Evolutionary conservation across 2,797 vertebrate genomes (phyloP).

Genomic region (Peromyscus attwateri): DNA sequence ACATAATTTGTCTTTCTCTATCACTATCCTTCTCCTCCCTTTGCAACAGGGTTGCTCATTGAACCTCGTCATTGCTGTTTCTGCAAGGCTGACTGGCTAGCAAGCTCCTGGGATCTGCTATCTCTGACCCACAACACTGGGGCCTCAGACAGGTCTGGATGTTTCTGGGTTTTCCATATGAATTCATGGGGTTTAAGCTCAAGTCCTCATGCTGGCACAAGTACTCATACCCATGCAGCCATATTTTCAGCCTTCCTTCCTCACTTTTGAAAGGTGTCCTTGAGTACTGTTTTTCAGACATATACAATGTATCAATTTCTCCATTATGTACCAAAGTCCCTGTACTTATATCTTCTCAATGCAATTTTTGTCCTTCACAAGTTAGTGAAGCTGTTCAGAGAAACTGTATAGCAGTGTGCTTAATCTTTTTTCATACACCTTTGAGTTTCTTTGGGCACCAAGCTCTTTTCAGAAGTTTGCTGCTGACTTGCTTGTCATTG

Average conservation of each 20-base stretch:
- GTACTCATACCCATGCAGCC: neutral
- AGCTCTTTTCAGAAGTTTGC: neutral
- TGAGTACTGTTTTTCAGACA: neutral
- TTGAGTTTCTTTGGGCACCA: conserved; percentile 16
- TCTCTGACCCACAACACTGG: neutral
- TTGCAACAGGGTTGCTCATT: neutral
- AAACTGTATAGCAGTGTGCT: neutral
- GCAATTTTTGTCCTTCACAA: conserved; percentile 44
- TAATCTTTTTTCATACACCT: conserved; percentile 35
- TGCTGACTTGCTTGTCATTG: conserved; percentile 15
- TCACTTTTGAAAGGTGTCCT: neutral
- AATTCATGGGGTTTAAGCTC: neutral
- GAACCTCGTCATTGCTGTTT: neutral
- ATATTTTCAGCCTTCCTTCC: too few species aligned
- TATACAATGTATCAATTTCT: neutral
- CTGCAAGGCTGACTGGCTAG: neutral
- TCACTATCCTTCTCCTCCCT: neutral
- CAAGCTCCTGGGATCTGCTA: neutral
- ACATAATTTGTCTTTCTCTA: neutral
- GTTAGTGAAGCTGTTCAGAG: conserved; percentile 56
- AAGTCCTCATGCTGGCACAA: neutral
- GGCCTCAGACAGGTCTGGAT: accelerated
- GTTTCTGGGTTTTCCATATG: neutral
- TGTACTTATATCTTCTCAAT: neutral
- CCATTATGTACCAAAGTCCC: neutral